Evolutionary conservation across 2,888 invertebrate species (phyloP).

Genomic region (Eupithecia vulgata): DNA sequence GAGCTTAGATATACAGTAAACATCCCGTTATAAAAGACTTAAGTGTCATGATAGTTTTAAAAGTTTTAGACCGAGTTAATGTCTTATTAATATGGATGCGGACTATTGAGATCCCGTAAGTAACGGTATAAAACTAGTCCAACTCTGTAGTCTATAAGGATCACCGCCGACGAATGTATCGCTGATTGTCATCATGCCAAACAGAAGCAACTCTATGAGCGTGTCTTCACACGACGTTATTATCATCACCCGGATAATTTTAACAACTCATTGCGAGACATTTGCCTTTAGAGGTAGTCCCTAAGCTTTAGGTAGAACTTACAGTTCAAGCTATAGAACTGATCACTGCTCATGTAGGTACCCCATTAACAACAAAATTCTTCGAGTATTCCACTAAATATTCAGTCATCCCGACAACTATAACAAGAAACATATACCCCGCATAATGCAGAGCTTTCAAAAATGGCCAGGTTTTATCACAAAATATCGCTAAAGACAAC

Average conservation of each 20-base stretch:
- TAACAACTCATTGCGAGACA: not conserved
- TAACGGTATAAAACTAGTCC: not conserved
- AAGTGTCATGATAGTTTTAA: too few relatives aligned
- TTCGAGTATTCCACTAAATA: constrained; percentile 81
- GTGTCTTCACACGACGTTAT: not conserved
- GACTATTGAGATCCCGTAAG: not conserved
- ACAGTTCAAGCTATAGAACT: not conserved
- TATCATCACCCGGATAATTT: not conserved
- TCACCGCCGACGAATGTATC: not conserved
- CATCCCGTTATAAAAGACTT: too few relatives aligned
- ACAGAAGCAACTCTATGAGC: not conserved
- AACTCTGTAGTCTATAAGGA: not conserved
- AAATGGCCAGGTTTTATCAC: constrained; percentile 92
- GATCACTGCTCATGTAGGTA: constrained; percentile 55
- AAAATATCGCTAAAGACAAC: constrained; percentile 89
- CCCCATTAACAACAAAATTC: constrained; percentile 54
- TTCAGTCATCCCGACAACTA: constrained; percentile 88
- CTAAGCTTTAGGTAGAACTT: not conserved
- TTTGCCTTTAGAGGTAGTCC: not conserved
- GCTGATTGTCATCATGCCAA: not conserved
- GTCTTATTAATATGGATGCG: not conserved
- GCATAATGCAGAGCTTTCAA: constrained; percentile 87
- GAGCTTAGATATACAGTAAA: too few relatives aligned
- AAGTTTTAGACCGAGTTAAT: not conserved
- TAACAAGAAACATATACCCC: constrained; percentile 87